phyloP scores from a whole-genome alignment of 2,888 invertebrate genomes.

The Nomada hirtipes region DNA sequence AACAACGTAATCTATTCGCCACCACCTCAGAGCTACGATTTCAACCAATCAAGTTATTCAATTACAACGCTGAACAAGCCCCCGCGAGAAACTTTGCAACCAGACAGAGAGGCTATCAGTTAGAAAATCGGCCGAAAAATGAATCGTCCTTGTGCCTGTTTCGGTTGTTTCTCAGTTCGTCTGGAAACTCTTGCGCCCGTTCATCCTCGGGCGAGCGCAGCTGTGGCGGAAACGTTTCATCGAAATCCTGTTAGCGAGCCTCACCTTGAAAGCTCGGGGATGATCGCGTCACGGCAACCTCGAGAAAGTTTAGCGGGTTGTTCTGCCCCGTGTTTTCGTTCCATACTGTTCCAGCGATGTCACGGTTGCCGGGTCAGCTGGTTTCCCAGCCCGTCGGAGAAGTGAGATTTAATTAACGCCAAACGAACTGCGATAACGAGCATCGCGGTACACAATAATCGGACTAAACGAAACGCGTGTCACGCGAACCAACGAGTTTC shows the following conservation, averaged over 20 bases:
- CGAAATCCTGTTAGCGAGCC: slow-evolving; percentile 41
- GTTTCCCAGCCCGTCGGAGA: background rate
- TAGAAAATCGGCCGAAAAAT: background rate
- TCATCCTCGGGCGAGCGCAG: slow-evolving; percentile 17
- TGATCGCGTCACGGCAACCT: slow-evolving; percentile 24
- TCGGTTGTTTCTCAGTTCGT: background rate
- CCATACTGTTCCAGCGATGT: slow-evolving; percentile 30
- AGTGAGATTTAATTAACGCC: slow-evolving; percentile 62
- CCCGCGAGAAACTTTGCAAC: background rate
- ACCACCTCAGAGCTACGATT: too few relatives aligned
- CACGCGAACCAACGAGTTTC: slow-evolving; percentile 18
- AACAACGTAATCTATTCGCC: too few relatives aligned
- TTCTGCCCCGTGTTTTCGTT: slow-evolving; percentile 23
- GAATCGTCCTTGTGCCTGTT: slow-evolving; percentile 36
- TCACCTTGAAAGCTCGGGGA: slow-evolving; percentile 28
- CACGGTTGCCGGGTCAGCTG: slow-evolving; percentile 1
- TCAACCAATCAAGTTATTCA: background rate
- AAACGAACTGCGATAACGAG: slow-evolving; percentile 58
- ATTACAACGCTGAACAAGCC: background rate
- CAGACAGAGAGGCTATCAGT: background rate
- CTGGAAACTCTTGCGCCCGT: slow-evolving; percentile 17
- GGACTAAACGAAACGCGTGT: slow-evolving; percentile 27
- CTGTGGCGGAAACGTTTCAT: slow-evolving; percentile 31
- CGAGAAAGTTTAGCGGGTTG: slow-evolving; percentile 35
- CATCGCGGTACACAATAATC: slow-evolving; percentile 44